A percentile compares a stretch with the other conserved stretches of the same genome.
Evolutionary conservation across 2,888 invertebrate species (phyloP).

Genomic region (Eumacrocentrus americanus): DNA sequence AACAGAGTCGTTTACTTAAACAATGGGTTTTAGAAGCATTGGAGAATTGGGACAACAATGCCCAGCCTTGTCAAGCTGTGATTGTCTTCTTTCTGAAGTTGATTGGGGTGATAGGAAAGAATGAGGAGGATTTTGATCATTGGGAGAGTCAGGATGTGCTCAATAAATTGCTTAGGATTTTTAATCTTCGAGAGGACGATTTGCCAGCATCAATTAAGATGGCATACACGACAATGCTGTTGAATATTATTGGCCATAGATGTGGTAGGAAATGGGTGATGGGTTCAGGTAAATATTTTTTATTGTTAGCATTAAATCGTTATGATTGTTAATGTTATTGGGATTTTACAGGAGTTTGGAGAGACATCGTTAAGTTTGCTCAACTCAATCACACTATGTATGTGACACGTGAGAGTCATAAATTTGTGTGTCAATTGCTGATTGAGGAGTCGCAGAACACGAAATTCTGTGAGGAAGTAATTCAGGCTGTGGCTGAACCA

Average conservation of each 20-base stretch:
- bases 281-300: constrained; percentile 45
- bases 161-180: constrained; percentile 52
- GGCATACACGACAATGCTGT: constrained; percentile 71
- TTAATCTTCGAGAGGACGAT: constrained; percentile 52
- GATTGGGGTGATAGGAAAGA: constrained; percentile 66
- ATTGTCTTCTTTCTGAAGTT: constrained; percentile 71
- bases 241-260: constrained; percentile 67
- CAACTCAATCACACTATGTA: constrained; percentile 75
- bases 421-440: constrained; percentile 64
- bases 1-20: constrained; percentile 39
- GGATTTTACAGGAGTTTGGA: constrained; percentile 66
- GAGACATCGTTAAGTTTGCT: constrained; percentile 68
- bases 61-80: constrained; percentile 61
- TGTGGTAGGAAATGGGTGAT: constrained; percentile 71
- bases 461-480: constrained; percentile 65
- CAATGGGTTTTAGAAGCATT: constrained; percentile 51
- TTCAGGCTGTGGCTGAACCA: constrained; percentile 67
- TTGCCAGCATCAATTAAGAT: constrained; percentile 70
- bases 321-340: constrained; percentile 12
- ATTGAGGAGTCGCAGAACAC: constrained; percentile 45
- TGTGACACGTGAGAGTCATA: constrained; percentile 71
- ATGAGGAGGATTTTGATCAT: constrained; percentile 68
- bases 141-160: constrained; percentile 63
- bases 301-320: not conserved
- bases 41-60: constrained; percentile 44